Evolutionary conservation across 2,113 vertebrate genomes (phyloP).

Genomic region (Melozone crissalis): DNA sequence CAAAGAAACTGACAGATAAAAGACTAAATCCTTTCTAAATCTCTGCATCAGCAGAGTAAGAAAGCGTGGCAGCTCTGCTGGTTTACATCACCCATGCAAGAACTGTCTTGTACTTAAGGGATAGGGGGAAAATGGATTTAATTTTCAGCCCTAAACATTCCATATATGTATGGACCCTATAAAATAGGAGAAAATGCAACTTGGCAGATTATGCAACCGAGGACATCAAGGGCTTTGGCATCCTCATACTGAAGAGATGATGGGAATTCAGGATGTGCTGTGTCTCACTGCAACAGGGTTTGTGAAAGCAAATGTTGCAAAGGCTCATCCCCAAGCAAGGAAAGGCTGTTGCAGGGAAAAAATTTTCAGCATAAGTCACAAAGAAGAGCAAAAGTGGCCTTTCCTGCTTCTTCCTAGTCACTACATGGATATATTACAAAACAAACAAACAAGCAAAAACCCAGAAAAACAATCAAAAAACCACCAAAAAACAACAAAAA

Average conservation of each 20-base stretch:
- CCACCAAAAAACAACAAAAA: not conserved
- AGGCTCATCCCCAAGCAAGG: not conserved
- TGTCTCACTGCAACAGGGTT: not conserved
- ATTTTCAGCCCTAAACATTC: not conserved
- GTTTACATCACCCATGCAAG: not conserved
- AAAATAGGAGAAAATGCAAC: not conserved
- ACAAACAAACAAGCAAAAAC: not conserved
- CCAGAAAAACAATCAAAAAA: not conserved
- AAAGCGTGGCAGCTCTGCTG: not conserved
- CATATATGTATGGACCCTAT: not conserved
- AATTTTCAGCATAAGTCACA: not conserved
- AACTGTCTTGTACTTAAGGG: not conserved
- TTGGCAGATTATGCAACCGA: not conserved
- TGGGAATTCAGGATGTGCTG: not conserved
- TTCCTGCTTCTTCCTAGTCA: not conserved
- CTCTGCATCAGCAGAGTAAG: not conserved
- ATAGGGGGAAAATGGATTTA: not conserved
- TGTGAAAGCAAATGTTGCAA: not conserved
- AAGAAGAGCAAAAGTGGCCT: not conserved
- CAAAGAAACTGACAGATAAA: not conserved
- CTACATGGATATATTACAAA: not conserved
- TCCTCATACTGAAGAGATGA: not conserved
- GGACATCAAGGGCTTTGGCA: not conserved
- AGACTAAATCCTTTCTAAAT: not conserved
- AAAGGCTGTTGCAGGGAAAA: not conserved